These are phyloP conservation scores for Hemibagrus wyckioides DNA, from an alignment of 2,113 vertebrate genomes.

Conservation along the genomic window DNA sequence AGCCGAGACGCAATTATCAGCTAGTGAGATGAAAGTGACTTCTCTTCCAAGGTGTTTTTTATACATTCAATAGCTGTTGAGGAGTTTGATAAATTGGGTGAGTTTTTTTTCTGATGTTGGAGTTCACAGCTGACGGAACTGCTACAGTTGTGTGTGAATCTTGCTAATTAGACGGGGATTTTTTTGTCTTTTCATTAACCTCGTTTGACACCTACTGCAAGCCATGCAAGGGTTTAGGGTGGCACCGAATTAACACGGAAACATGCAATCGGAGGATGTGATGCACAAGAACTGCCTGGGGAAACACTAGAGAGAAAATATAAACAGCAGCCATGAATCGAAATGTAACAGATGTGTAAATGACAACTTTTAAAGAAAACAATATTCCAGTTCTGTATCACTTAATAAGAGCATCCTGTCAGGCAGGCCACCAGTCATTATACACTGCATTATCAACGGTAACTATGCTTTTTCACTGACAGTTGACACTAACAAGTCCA, in stretches of 20 bases:
- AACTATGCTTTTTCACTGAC: background rate
- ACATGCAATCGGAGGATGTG: constrained; percentile 20
- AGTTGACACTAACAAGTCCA: background rate
- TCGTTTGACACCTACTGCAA: constrained; percentile 52
- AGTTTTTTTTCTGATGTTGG: constrained; percentile 38
- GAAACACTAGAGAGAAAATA: constrained; percentile 24
- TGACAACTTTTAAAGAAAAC: background rate
- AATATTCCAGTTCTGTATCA: background rate
- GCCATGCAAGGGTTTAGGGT: constrained; percentile 43
- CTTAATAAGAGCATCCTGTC: background rate
- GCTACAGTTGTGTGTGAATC: constrained; percentile 47
- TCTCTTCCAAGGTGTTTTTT: constrained; percentile 66
- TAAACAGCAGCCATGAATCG: background rate
- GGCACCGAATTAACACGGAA: constrained; percentile 35
- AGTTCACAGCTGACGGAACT: constrained; percentile 53
- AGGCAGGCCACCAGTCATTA: background rate
- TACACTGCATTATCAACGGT: background rate
- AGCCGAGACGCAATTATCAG: constrained; percentile 80
- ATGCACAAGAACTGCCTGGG: constrained; percentile 23
- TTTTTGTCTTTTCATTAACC: constrained; percentile 57
- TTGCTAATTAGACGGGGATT: constrained; percentile 50
- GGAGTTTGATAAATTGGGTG: constrained; percentile 53
- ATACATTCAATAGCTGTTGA: constrained; percentile 58
- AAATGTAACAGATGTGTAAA: constrained; percentile 15
- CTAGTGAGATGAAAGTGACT: constrained; percentile 64